A percentile compares a stretch with the other conserved stretches of the same genome.
Conservation (phyloP, 2,797 vertebrate species). For the Enteromius unitaeniatus region DNA sequence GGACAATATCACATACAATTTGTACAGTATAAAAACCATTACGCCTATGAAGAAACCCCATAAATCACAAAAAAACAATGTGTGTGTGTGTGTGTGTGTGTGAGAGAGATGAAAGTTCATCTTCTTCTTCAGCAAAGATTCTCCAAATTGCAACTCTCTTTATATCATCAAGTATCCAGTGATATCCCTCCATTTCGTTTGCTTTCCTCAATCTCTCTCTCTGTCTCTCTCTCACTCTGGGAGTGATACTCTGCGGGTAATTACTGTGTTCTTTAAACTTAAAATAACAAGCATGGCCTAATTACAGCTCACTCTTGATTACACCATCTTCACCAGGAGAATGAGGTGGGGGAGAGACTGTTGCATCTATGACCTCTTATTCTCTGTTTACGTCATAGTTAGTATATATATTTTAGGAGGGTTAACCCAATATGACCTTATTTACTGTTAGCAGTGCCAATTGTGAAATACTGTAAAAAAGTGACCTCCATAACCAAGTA, state of each 20-base stretch:
- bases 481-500: background rate
- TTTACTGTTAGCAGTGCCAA: background rate
- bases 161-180: conserved; percentile 13
- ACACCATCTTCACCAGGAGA: conserved; percentile 61
- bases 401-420: conserved; percentile 9
- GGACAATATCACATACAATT: no score
- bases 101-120: background rate
- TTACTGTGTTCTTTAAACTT: conserved; percentile 79
- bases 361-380: conserved; percentile 25
- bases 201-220: conserved; percentile 6
- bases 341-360: background rate
- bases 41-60: no score
- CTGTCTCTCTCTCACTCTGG: conserved; percentile 29
- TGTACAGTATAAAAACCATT: no score
- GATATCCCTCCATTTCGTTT: conserved; percentile 10
- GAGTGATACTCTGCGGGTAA: conserved; percentile 72
- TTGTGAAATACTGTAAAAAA: conserved; percentile 18
- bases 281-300: conserved; percentile 82
- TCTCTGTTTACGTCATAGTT: background rate
- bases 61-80: no score
- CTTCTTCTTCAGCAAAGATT: conserved; percentile 1
- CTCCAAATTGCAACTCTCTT: conserved; percentile 14
- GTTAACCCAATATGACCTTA: conserved; percentile 10
- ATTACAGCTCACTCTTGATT: conserved; percentile 79
- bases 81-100: no score